Conservation (phyloP, 2,113 vertebrate species). For the Nipponia nippon region DNA sequence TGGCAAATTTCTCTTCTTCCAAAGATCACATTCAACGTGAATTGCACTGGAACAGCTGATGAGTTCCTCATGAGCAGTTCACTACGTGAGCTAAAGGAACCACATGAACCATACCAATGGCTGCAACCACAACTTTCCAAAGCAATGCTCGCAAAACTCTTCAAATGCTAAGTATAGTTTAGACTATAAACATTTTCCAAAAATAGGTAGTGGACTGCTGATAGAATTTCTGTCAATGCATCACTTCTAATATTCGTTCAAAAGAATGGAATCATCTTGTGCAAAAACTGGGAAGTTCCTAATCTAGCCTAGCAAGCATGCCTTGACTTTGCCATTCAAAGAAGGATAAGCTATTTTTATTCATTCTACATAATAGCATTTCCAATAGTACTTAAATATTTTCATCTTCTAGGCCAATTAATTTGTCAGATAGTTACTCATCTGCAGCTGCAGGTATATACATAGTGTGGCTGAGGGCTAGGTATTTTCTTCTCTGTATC, state of each 20-base stretch:
- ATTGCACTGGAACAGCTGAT: background rate
- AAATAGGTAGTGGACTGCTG: background rate
- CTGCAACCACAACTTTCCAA: background rate
- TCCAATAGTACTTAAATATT: background rate
- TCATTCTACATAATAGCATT: background rate
- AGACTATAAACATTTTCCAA: background rate
- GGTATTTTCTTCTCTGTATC: background rate
- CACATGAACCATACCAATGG: background rate
- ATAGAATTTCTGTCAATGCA: background rate
- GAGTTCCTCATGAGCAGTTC: background rate
- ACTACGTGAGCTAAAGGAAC: background rate
- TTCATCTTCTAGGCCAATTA: background rate
- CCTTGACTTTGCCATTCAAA: background rate
- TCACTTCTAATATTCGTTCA: background rate
- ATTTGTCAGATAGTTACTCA: background rate
- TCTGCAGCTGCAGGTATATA: background rate
- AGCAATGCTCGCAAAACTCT: background rate
- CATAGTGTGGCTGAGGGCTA: background rate
- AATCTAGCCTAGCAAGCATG: background rate
- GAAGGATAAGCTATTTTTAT: background rate
- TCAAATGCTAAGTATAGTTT: background rate
- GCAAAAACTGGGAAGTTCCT: background rate
- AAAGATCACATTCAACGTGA: background rate
- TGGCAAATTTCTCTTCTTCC: background rate
- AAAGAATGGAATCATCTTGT: background rate